Conservation (phyloP, 2,113 vertebrate genomes). For the Oxyruncus cristatus region DNA sequence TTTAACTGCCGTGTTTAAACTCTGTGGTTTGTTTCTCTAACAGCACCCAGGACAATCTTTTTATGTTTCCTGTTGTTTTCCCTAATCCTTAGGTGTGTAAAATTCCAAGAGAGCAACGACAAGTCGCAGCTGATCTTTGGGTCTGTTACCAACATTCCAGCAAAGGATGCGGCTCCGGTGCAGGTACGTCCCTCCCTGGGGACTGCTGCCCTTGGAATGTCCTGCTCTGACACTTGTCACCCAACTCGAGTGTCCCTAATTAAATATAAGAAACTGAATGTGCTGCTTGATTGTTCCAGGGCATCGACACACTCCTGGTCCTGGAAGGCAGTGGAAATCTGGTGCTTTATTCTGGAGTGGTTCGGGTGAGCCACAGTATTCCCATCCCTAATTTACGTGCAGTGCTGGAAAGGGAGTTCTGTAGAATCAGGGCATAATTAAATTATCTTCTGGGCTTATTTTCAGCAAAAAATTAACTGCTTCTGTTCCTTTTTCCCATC, state of each 20-base stretch:
- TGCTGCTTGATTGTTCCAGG: constrained; percentile 68
- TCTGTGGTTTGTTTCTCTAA: not conserved
- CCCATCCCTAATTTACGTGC: not conserved
- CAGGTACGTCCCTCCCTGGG: not conserved
- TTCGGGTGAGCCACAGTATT: constrained; percentile 76
- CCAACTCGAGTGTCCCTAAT: not conserved
- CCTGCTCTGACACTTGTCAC: not conserved
- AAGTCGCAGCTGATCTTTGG: constrained; percentile 91
- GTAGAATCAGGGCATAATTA: not conserved
- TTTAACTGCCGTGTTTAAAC: not conserved
- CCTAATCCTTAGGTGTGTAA: constrained; percentile 84
- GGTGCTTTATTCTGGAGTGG: constrained; percentile 92
- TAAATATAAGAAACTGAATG: not conserved
- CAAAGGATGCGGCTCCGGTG: constrained; percentile 93
- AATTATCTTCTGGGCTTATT: not conserved
- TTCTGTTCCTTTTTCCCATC: not conserved
- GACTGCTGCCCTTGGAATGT: not conserved
- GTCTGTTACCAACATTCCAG: constrained; percentile 84
- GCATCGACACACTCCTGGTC: constrained; percentile 86
- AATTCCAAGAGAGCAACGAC: constrained; percentile 94
- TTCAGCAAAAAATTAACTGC: not conserved
- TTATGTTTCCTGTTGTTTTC: not conserved
- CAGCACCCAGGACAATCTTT: not conserved
- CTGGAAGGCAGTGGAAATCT: constrained; percentile 90
- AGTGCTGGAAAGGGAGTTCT: not conserved